Percentiles rank a stretch among this genome's conserved stretches.
Conservation (phyloP, 2,113 vertebrate species). For the Paralichthys olivaceus region DNA sequence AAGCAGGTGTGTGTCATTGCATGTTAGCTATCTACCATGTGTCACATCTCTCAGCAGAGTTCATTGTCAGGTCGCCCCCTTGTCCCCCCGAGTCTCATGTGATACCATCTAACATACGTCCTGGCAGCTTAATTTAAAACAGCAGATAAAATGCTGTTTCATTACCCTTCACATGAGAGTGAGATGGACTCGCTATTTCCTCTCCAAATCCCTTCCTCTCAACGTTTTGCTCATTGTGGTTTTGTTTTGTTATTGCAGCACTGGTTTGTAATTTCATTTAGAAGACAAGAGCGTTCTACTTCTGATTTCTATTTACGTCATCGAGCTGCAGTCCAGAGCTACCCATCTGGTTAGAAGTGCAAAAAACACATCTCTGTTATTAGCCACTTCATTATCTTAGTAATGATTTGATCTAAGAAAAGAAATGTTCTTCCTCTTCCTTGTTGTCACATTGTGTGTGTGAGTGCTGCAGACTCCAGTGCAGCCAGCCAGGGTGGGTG, state of each 20-base stretch:
- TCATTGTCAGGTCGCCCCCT: constrained; percentile 46
- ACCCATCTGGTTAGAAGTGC: not conserved
- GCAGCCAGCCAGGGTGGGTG: constrained; percentile 60
- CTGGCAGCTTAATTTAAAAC: constrained; percentile 59
- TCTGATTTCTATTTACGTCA: constrained; percentile 38
- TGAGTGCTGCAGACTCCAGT: constrained; percentile 12
- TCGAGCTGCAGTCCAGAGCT: not conserved
- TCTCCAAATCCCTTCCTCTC: too few species aligned
- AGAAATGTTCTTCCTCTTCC: not conserved
- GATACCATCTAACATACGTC: constrained; percentile 53
- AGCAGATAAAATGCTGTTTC: constrained; percentile 43
- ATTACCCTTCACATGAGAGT: constrained; percentile 43
- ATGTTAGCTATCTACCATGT: constrained; percentile 24
- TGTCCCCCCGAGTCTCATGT: constrained; percentile 14
- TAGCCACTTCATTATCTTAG: not conserved
- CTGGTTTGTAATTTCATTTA: constrained; percentile 53
- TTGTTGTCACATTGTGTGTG: constrained; percentile 33
- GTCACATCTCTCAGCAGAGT: constrained; percentile 38
- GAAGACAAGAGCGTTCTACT: constrained; percentile 14
- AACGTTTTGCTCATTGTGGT: too few species aligned
- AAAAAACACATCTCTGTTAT: not conserved
- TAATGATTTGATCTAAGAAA: not conserved
- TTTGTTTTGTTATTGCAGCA: constrained; percentile 33
- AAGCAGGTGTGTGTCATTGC: constrained; percentile 35
- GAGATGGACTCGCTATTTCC: constrained; percentile 7